A percentile compares a stretch with the other conserved stretches of the same genome.
Evolutionary conservation across 2,797 vertebrate species (phyloP).

Genomic region (Nyctibius grandis): DNA sequence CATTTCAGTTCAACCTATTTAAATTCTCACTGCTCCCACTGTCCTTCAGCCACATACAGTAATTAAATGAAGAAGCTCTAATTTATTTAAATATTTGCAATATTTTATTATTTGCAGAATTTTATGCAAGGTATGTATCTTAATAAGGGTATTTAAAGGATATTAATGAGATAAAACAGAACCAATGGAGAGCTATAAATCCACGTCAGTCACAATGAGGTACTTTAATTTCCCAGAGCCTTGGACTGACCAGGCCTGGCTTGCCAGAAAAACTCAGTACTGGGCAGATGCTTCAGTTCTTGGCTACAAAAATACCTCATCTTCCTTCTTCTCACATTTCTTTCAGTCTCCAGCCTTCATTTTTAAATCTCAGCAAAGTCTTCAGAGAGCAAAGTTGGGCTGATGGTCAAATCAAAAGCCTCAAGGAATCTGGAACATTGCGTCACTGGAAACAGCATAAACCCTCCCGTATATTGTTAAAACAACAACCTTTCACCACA

Average conservation of each 20-base stretch:
- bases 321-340: background rate
- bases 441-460: background rate
- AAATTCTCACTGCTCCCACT: background rate
- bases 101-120: background rate
- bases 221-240: conserved; percentile 10
- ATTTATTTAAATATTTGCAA: background rate
- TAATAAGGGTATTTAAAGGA: background rate
- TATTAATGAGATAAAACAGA: background rate
- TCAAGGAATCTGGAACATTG: background rate
- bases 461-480: background rate
- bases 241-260: background rate
- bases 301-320: background rate
- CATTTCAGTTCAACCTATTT: background rate
- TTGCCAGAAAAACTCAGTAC: background rate
- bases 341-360: background rate
- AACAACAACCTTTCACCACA: background rate
- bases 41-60: background rate
- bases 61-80: background rate
- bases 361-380: background rate
- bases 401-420: background rate
- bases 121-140: background rate
- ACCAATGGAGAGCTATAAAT: background rate
- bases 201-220: background rate
- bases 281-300: background rate
- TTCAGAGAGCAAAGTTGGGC: background rate